A percentile compares a stretch with the other conserved stretches of the same genome.
phyloP scores from a whole-genome alignment of 2,888 invertebrate genomes.

The Ophioninae sp. region DNA sequence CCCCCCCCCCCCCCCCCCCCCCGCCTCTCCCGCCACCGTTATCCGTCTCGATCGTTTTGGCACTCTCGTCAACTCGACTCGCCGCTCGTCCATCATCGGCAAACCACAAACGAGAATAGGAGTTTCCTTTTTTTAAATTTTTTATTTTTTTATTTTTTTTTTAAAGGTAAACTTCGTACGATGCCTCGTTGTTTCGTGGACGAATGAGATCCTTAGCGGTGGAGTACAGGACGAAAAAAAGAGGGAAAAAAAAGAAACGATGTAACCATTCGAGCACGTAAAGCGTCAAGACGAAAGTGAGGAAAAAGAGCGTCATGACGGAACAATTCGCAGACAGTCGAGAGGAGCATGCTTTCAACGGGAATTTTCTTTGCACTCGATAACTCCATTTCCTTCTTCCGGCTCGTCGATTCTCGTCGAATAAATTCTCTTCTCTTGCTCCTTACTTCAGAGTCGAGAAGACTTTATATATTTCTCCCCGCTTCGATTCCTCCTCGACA shows the following conservation, averaged over 20 bases:
- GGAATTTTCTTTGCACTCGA: slow-evolving; percentile 62
- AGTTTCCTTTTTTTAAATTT: too few relatives aligned
- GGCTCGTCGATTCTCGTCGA: slow-evolving; percentile 51
- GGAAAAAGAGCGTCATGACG: slow-evolving; percentile 26
- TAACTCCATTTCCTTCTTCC: slow-evolving; percentile 60
- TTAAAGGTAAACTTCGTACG: slow-evolving; percentile 33
- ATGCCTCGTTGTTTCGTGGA: slow-evolving; percentile 51
- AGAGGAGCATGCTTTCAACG: slow-evolving; percentile 46
- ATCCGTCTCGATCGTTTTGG: neutral
- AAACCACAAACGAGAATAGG: neutral
- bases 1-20: too few relatives aligned
- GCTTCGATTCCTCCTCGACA: neutral
- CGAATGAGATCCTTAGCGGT: slow-evolving; percentile 50
- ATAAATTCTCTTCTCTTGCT: slow-evolving; percentile 45
- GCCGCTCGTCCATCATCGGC: neutral
- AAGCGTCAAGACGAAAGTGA: slow-evolving; percentile 2
- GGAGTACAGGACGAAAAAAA: slow-evolving; percentile 1
- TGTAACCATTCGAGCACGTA: slow-evolving; percentile 19
- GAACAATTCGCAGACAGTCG: slow-evolving; percentile 50
- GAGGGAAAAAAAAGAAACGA: neutral
- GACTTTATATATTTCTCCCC: slow-evolving; percentile 10
- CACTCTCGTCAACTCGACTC: neutral
- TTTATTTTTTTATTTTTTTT: neutral
- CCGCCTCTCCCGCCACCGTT: neutral
- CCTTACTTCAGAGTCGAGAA: slow-evolving; percentile 29